Evolutionary conservation across 2,113 vertebrate genomes (phyloP).

Genomic region (Crotalus viridis): DNA sequence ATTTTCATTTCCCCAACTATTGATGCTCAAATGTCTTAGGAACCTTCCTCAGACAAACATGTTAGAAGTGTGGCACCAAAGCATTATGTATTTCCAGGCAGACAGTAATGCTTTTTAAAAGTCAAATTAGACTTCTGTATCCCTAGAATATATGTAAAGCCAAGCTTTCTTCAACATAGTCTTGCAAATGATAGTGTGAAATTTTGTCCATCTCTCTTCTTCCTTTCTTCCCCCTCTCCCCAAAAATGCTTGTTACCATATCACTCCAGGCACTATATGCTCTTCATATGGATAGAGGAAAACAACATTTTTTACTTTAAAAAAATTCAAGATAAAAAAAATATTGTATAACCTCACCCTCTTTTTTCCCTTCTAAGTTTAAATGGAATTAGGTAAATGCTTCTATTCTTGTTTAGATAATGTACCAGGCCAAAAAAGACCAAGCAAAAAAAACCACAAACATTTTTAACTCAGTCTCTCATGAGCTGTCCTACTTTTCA

Average conservation of each 20-base stretch:
- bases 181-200: constrained; percentile 14
- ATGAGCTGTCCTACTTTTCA: background rate
- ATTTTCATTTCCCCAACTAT: constrained; percentile 51
- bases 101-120: constrained; percentile 50
- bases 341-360: background rate
- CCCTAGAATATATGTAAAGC: constrained; percentile 25
- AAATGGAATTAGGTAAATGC: background rate
- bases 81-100: constrained; percentile 39
- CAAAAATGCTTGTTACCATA: constrained; percentile 17
- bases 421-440: background rate
- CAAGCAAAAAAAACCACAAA: background rate
- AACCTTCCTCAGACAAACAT: constrained; percentile 51
- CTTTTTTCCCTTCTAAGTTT: constrained; percentile 1
- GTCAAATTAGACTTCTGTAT: constrained; percentile 49
- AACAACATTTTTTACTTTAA: constrained; percentile 15
- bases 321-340: constrained; percentile 1
- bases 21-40: constrained; percentile 51
- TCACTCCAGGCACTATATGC: constrained; percentile 8
- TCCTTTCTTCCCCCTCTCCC: background rate
- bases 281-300: background rate
- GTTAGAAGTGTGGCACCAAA: constrained; percentile 49
- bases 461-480: background rate
- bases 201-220: background rate
- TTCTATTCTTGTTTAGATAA: background rate
- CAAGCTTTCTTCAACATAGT: constrained; percentile 35